Evolutionary conservation across 2,113 vertebrate species (phyloP), one percentile per base, ranked within the genome.

Genomic region (Hemibagrus wyckioides): DNA sequence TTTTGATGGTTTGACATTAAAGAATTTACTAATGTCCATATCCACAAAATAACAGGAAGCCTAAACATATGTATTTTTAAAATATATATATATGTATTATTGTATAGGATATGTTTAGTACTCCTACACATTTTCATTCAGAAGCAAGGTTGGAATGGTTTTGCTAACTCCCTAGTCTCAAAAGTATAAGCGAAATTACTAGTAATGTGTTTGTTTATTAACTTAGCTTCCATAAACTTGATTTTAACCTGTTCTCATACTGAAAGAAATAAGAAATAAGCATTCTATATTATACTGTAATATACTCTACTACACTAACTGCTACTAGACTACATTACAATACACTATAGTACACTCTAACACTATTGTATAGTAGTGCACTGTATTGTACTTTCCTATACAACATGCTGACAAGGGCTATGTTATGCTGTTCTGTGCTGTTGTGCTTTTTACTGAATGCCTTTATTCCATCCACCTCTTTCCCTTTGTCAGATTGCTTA

Each of bases 401-500:
- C 39, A 80, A 56, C 36, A 80, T 36, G 21, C n/a, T 36, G 50
- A 48, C 44, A 48, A 48, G 44, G 21, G 23, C 50, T 33, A 33
- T 54, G 8, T 23, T 81, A 23, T 80, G 52, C 17, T 36, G 50
- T 36, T 56, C 73, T 77, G 13, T 50, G 25, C 44, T 41, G 69
- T 30, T 59, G 21, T 81, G 56, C 54, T 41, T 81, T 81, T 59
- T 25, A 39, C 11, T 25, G 4, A 56, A 36, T 57, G 19, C 19
- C 36, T 80, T 80, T 36, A 54, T 80, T 80, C 30, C 77, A 57
- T 41, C 25, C 25, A 33, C 44, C 6, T 33, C 63, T 25, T 56
- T 85, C 54, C 65, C 65, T 85, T 85, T 52, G 44, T 75, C 41
- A 23, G 65, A 61, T 85, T 17, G 52, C 13, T 33, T 71, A 48